phyloP scores from a whole-genome alignment of 2,113 vertebrate genomes.

The Austrofundulus limnaeus region DNA sequence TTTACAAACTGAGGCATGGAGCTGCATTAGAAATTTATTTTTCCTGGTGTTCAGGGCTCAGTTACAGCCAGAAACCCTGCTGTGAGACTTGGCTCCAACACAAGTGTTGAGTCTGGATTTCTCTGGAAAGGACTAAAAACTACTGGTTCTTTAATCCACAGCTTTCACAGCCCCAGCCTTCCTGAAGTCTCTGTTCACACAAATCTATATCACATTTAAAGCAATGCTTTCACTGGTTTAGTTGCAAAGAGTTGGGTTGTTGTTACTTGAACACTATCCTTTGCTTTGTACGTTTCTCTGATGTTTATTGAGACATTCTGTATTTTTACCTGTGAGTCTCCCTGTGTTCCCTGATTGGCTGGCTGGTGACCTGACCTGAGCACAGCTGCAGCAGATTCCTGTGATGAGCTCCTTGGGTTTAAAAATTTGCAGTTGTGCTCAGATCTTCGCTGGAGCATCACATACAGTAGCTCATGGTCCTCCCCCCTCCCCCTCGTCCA shows the following conservation, averaged over 20 bases:
- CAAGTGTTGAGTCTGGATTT: not conserved
- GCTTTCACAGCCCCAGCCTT: not conserved
- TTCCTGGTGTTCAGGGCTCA: not conserved
- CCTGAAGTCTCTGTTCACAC: not conserved
- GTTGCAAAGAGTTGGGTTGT: not conserved
- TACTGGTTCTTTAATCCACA: not conserved
- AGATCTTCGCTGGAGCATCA: too few species aligned
- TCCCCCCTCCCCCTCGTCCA: too few species aligned
- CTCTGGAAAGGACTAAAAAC: not conserved
- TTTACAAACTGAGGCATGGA: not conserved
- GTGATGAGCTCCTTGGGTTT: too few species aligned
- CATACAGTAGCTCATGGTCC: too few species aligned
- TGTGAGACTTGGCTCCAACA: not conserved
- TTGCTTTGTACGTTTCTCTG: not conserved
- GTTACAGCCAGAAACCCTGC: constrained; percentile 6
- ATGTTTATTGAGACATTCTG: too few species aligned
- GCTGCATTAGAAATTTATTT: constrained; percentile 10
- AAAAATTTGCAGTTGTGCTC: too few species aligned
- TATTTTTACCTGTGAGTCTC: too few species aligned
- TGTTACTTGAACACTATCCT: too few species aligned
- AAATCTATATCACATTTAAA: not conserved
- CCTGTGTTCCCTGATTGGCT: too few species aligned
- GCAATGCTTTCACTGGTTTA: not conserved
- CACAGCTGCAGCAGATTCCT: too few species aligned
- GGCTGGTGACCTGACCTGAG: too few species aligned